These are phyloP conservation scores for Osedax frankpressi DNA, from an alignment of 2,888 invertebrate species.

Conservation along the genomic window DNA sequence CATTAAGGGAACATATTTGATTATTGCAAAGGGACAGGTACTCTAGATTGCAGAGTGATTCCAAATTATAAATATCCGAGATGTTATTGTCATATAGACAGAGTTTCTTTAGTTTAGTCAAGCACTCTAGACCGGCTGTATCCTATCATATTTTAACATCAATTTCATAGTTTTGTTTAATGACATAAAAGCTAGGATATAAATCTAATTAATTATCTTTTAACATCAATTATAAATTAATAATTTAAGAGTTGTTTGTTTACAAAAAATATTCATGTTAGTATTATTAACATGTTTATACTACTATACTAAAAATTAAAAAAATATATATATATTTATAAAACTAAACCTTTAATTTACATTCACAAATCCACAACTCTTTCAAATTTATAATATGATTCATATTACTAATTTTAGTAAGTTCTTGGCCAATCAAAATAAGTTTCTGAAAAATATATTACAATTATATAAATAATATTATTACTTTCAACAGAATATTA, in stretches of 20 bases:
- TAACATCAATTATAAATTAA: not conserved
- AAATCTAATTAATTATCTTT: not conserved
- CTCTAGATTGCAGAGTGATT: conserved; percentile 34
- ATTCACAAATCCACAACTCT: conserved; percentile 32
- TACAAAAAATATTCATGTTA: not conserved
- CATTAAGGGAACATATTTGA: conserved; percentile 39
- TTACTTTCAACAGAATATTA: too few species aligned
- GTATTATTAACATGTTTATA: not conserved
- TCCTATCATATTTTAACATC: conserved; percentile 33
- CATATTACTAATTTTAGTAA: conserved; percentile 27
- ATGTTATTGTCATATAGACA: conserved; percentile 43
- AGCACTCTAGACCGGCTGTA: conserved; percentile 37
- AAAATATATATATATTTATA: not conserved
- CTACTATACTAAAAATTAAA: not conserved
- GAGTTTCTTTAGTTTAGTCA: conserved; percentile 33
- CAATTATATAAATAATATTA: not conserved
- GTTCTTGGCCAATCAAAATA: conserved; percentile 27
- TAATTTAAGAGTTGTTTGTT: not conserved
- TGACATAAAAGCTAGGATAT: too few species aligned
- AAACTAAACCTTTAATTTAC: conserved; percentile 26
- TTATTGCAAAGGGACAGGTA: conserved; percentile 42
- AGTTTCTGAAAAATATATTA: conserved; percentile 13
- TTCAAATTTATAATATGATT: conserved; percentile 25
- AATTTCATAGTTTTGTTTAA: not conserved
- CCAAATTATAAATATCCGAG: conserved; percentile 37